Percentiles rank a stretch among this genome's conserved stretches.
phyloP scores from a whole-genome alignment of 2,113 vertebrate genomes.

The Ctenomys sociabilis region DNA sequence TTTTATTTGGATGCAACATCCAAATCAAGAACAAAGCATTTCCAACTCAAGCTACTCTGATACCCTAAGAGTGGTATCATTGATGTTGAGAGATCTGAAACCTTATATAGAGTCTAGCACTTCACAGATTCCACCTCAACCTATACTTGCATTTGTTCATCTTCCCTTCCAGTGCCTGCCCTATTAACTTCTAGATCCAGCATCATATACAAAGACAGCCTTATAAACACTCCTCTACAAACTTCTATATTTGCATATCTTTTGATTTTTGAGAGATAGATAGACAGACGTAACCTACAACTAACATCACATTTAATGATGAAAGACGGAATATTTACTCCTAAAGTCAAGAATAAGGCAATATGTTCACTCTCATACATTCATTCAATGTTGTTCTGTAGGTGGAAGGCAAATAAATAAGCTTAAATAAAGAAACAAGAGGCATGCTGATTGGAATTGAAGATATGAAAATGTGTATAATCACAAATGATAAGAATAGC shows the following conservation, averaged over 20 bases:
- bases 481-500: background rate
- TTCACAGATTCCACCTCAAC: background rate
- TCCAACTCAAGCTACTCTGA: background rate
- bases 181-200: background rate
- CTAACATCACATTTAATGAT: background rate
- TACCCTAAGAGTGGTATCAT: no score
- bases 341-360: background rate
- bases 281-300: background rate
- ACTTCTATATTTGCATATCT: background rate
- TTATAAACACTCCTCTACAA: background rate
- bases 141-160: background rate
- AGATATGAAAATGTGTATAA: background rate
- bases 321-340: background rate
- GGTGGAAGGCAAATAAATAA: background rate
- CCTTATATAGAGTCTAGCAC: background rate
- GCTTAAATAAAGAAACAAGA: slow-evolving; percentile 7
- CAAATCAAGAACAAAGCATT: no score
- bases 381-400: background rate
- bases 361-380: background rate
- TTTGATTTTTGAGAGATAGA: background rate
- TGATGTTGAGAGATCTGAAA: background rate
- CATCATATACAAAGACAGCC: background rate
- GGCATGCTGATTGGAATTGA: background rate
- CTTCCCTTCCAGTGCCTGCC: background rate
- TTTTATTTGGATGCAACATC: no score